These are phyloP conservation scores for Delichon dasypus DNA, from an alignment of 2,797 vertebrate genomes.

Conservation along the genomic window DNA sequence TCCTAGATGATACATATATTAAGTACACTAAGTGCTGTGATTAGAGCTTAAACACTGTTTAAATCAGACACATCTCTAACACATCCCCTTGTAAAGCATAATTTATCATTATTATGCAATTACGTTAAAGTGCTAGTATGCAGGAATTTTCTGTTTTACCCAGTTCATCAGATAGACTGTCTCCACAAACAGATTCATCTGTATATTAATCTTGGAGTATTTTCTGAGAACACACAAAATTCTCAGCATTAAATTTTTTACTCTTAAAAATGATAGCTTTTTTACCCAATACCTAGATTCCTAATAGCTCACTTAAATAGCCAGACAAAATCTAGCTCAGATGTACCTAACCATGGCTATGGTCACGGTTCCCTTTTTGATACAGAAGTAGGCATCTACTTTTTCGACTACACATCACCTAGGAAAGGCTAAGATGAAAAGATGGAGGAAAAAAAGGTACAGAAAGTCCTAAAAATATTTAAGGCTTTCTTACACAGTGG, in stretches of 20 bases:
- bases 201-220: background rate
- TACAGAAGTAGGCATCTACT: background rate
- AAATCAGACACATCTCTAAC: background rate
- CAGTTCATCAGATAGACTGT: background rate
- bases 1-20: background rate
- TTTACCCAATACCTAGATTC: background rate
- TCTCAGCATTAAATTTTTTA: background rate
- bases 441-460: background rate
- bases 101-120: background rate
- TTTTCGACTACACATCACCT: background rate
- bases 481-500: background rate
- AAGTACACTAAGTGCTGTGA: background rate
- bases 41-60: background rate
- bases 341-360: background rate
- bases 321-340: background rate
- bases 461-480: background rate
- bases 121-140: background rate
- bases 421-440: background rate
- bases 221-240: background rate
- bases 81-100: background rate
- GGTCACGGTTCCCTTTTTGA: background rate
- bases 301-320: background rate
- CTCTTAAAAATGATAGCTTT: background rate
- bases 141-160: background rate
- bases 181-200: background rate